Evolutionary conservation across 37 sponge, comb jelly and placozoan genomes (phyloP).

Genomic region (Sycon ciliatum): DNA sequence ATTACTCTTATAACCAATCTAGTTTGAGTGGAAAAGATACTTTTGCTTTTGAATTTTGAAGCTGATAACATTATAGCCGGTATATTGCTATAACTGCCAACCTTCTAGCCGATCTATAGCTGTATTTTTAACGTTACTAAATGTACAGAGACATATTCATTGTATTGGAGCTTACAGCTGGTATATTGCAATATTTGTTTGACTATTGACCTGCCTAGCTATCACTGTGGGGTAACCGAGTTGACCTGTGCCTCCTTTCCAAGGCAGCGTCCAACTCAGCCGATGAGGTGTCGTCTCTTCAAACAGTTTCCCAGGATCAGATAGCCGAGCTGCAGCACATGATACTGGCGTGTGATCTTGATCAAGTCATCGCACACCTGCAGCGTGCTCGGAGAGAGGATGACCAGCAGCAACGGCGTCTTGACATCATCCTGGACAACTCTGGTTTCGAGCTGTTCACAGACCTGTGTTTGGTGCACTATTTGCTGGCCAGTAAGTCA

Average conservation of each 20-base stretch:
- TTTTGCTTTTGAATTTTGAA: too few species aligned
- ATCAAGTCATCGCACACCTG: constrained; percentile 55
- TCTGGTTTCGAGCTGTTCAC: constrained; percentile 86
- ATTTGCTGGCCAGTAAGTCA: constrained; percentile 42
- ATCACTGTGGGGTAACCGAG: constrained; percentile 95
- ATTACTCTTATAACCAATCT: too few species aligned
- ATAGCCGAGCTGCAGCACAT: constrained; percentile 36
- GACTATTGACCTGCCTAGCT: constrained; percentile 65
- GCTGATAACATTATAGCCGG: too few species aligned
- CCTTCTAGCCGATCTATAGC: too few species aligned
- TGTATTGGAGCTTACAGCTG: too few species aligned
- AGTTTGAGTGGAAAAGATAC: too few species aligned
- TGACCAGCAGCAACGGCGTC: constrained; percentile 29
- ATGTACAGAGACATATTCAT: too few species aligned
- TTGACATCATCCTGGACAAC: constrained; percentile 91
- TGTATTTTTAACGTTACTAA: too few species aligned
- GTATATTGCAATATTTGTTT: too few species aligned
- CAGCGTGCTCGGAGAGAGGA: too few species aligned
- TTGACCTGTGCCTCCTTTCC: constrained; percentile 89
- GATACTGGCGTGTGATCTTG: constrained; percentile 59
- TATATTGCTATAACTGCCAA: too few species aligned
- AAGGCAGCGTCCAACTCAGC: too few species aligned
- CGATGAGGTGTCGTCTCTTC: constrained; percentile 26
- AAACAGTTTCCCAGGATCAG: not conserved
- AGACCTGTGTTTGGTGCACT: constrained; percentile 85